Percentiles rank a stretch among this genome's conserved stretches.
Evolutionary conservation across 1,140 invertebrate species (phyloP).

Genomic region (Goniozus legneri): DNA sequence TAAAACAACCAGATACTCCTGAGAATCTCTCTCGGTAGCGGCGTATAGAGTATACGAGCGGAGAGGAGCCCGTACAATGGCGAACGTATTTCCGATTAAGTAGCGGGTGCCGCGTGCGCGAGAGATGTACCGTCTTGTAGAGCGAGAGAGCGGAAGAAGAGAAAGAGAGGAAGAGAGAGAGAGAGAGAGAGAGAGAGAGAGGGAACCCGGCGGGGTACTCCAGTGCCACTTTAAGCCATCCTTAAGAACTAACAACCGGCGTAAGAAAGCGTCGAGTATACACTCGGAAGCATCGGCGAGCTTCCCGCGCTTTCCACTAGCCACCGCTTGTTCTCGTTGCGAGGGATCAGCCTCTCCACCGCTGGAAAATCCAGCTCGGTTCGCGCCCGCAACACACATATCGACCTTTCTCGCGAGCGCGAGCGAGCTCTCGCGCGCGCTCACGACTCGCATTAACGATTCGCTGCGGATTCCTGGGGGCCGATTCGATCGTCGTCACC

Average conservation of each 20-base stretch:
- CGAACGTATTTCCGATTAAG: not conserved
- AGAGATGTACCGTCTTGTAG: not conserved
- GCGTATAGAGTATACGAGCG: too few species aligned
- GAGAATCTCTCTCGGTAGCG: too few species aligned
- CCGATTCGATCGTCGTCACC: too few species aligned
- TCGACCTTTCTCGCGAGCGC: too few species aligned
- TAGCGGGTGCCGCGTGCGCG: not conserved
- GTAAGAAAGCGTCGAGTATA: not conserved
- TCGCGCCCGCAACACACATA: too few species aligned
- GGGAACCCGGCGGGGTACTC: too few species aligned
- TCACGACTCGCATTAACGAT: too few species aligned
- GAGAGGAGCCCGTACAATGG: not conserved
- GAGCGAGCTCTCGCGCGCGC: too few species aligned
- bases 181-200: constrained; percentile 1
- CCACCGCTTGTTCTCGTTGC: too few species aligned
- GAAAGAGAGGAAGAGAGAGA: constrained; percentile 1
- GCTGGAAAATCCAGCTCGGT: too few species aligned
- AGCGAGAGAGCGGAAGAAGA: not conserved
- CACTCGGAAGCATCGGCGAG: not conserved
- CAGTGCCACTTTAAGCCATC: not conserved
- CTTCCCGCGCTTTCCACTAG: not conserved
- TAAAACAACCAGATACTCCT: not conserved
- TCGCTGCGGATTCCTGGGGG: too few species aligned
- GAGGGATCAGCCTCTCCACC: too few species aligned
- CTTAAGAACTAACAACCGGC: not conserved